Percentiles rank a stretch among this genome's conserved stretches.
These are phyloP conservation scores for Zaprionus ghesquierei DNA, from an alignment of 1,140 invertebrate species.

Conservation along the genomic window DNA sequence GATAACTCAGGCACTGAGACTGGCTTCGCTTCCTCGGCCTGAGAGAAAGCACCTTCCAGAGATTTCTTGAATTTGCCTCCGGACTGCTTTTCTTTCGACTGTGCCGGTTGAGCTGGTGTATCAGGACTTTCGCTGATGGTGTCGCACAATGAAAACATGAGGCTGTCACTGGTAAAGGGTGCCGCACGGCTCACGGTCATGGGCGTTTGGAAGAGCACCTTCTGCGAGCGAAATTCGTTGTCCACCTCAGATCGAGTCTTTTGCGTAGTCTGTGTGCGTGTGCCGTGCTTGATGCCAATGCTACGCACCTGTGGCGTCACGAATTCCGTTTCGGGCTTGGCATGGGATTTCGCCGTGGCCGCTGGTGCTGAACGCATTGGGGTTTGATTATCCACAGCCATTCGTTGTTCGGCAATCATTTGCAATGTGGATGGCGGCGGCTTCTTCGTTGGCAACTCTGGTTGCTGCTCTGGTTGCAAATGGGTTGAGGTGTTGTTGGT, in stretches of 20 bases:
- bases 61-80: constrained; percentile 64
- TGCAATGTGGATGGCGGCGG: constrained; percentile 34
- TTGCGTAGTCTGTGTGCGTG: constrained; percentile 35
- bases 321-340: constrained; percentile 57
- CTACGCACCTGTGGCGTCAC: constrained; percentile 71
- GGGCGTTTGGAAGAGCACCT: constrained; percentile 79
- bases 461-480: not conserved
- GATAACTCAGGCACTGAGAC: not conserved
- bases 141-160: constrained; percentile 73
- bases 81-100: not conserved
- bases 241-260: constrained; percentile 39
- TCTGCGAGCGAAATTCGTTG: constrained; percentile 78
- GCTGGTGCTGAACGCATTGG: constrained; percentile 40
- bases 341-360: constrained; percentile 12
- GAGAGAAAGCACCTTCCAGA: constrained; percentile 53
- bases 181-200: constrained; percentile 69
- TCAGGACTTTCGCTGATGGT: constrained; percentile 69
- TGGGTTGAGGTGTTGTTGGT: constrained; percentile 26
- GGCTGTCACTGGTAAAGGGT: constrained; percentile 59
- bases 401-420: constrained; percentile 46
- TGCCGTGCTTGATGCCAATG: constrained; percentile 12
- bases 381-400: constrained; percentile 45
- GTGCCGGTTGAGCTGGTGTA: constrained; percentile 36
- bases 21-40: constrained; percentile 20
- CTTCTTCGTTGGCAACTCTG: constrained; percentile 8